Evolutionary conservation across 1,140 invertebrate genomes (phyloP), one percentile per base, ranked within the genome.

Genomic region (Pogonomyrmex barbatus): DNA sequence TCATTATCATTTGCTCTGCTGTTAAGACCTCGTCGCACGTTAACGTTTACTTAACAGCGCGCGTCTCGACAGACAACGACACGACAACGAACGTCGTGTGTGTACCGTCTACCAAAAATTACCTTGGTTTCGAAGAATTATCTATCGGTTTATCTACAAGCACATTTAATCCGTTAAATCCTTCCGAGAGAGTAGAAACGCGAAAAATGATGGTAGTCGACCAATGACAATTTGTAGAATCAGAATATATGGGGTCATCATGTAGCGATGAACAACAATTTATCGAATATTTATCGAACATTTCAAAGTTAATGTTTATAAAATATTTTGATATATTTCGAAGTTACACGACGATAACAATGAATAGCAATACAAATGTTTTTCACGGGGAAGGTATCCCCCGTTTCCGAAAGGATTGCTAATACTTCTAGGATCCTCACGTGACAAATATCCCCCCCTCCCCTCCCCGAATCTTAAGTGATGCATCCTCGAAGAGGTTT

Each of bases 1-100:
- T 65, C 71, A 84, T 85, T 90, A 88, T 89, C 78, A 89, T 90
- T 71, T 85, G 63, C 65, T 84, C 6, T 30, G n/a, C 12, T 42
- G 10, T 68, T 42, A 45, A 79, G 24, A 67, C 1, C n/a, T 17
- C 9, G 6, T 12, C 58, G 14, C 17, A 30, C 30, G 24, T 56
- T 56, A 81, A 24, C 9, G 14, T 73, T 36, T 47, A 82, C 42
- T 47, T 36, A 47, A 12, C 54, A 60, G 30, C 65, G 45, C 3
- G 9, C 60, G 60, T 63, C 52, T 12, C 24, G 45, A 33, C 24
- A 45, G 45, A 71, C 24, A 45, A 45, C 33, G 4, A 42, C 24
- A 42, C n/a, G n/a, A n/a, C 14, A 12, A n/a, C 30, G 52, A 14
- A 12, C 36, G 39, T 4, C 33, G 52, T 24, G 9, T 5, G 24